A percentile compares a stretch with the other conserved stretches of the same genome.
Conservation (phyloP, 2,888 invertebrate genomes). For the Athetis lepigone region DNA sequence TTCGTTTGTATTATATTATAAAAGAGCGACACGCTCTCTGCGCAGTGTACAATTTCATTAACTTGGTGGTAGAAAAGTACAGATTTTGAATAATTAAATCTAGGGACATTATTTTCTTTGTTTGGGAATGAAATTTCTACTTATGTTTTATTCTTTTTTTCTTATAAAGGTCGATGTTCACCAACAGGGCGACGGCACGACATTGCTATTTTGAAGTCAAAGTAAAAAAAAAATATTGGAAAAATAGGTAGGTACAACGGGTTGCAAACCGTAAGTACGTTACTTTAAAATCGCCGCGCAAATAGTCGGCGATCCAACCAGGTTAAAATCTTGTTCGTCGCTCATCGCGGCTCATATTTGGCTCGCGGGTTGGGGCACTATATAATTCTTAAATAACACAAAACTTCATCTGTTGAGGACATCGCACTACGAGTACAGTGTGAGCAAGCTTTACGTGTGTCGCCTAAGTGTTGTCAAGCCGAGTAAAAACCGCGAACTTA, state of each 20-base stretch:
- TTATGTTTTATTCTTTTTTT: constrained; percentile 20
- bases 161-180: not conserved
- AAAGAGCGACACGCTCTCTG: constrained; percentile 19
- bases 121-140: constrained; percentile 5
- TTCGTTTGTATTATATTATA: constrained; percentile 30
- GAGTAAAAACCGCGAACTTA: no score
- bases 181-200: not conserved
- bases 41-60: constrained; percentile 38
- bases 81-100: constrained; percentile 38
- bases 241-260: not conserved
- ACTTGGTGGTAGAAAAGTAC: constrained; percentile 26
- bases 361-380: no score
- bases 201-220: not conserved
- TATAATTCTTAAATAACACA: no score
- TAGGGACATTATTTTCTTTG: constrained; percentile 21
- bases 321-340: no score
- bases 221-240: not conserved
- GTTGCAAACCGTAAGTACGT: no score
- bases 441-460: no score
- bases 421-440: no score
- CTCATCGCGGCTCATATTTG: no score
- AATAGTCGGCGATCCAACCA: no score
- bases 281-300: no score
- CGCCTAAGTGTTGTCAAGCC: no score
- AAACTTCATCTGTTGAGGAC: no score